A percentile compares a stretch with the other conserved stretches of the same genome.
phyloP scores from a whole-genome alignment of 2,888 invertebrate genomes.

The Phorcus lineatus region DNA sequence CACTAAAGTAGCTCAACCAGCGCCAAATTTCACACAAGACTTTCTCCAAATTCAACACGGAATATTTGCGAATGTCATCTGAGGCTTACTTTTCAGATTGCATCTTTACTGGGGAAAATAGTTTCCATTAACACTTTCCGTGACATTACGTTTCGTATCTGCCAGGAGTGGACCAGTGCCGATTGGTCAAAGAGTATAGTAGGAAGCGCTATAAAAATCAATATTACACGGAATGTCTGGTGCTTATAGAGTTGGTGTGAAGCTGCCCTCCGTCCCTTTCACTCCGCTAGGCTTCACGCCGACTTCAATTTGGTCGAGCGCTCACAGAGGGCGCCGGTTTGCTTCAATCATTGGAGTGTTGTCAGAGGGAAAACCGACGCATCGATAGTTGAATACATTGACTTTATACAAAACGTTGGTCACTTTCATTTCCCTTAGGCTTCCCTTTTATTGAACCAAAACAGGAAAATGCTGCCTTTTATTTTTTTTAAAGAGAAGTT shows the following conservation, averaged over 20 bases:
- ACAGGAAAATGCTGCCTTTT: too few relatives aligned
- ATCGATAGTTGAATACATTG: too few relatives aligned
- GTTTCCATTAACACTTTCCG: slow-evolving; percentile 1
- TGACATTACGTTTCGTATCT: not conserved
- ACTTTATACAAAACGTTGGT: too few relatives aligned
- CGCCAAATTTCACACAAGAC: not conserved
- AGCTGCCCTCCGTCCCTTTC: not conserved
- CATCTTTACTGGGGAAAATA: not conserved
- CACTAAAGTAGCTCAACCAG: not conserved
- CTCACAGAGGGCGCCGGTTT: too few relatives aligned
- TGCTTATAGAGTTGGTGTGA: not conserved
- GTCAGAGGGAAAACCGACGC: too few relatives aligned
- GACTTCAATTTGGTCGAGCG: too few relatives aligned
- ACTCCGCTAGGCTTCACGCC: too few relatives aligned
- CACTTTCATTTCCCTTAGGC: too few relatives aligned
- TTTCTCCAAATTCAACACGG: not conserved
- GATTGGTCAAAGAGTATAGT: not conserved
- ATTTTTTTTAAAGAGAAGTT: too few relatives aligned
- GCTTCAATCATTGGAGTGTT: too few relatives aligned
- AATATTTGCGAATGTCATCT: slow-evolving; percentile 7
- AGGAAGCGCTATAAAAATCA: not conserved
- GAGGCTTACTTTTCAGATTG: slow-evolving; percentile 4
- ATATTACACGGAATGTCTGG: not conserved
- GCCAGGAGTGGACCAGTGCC: not conserved
- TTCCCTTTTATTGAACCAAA: too few relatives aligned